Evolutionary conservation across 2,797 vertebrate species (phyloP), one percentile per base, ranked within the genome.

Genomic region (Lepus oiostolus): DNA sequence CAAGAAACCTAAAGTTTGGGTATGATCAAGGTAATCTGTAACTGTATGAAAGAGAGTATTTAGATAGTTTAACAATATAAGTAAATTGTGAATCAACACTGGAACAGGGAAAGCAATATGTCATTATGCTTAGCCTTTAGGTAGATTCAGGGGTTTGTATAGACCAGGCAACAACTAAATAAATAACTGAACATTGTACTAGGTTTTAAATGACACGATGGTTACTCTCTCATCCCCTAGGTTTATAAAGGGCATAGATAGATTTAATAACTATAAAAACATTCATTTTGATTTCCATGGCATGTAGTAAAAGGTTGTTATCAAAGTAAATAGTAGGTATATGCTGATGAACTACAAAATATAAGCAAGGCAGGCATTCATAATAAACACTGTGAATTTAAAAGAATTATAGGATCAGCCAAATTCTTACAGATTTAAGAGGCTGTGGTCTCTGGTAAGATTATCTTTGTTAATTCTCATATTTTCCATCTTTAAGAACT

Each of bases 81-180:
- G 65, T 2, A 68, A 30, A 5, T 60, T 50, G 21, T 85, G 72
- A 93, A 14, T 7, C 63, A n/a, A 89, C 24, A 71, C 5, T 58
- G 38, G 28, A 84, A 68, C 7, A 80, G 6, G 17, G 2, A 21
- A 22, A 0, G 3, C 38, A 26, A 24, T 4, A 63, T n/a, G 3
- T 4, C 30, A 75, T 70, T 8, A 30, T 28, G 3, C 17, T 16
- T 58, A 4, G 3, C 3, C 70, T 82, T 8, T 3, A 63, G 13
- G 63, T 67, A 54, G 4, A 38, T 3, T 81, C 7, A 12, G 0
- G 7, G 1, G 4, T 0, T n/a, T 71, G 7, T 42, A 7, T 32
- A 52, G 65, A 2, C 35, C 0, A 81, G 7, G 22, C 60, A 68
- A 74, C 13, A 74, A 47, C 42, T 47, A 47, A 47, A 47, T 47